These are phyloP conservation scores for Mechanitis messenoides DNA, from an alignment of 2,888 invertebrate species.

Conservation along the genomic window DNA sequence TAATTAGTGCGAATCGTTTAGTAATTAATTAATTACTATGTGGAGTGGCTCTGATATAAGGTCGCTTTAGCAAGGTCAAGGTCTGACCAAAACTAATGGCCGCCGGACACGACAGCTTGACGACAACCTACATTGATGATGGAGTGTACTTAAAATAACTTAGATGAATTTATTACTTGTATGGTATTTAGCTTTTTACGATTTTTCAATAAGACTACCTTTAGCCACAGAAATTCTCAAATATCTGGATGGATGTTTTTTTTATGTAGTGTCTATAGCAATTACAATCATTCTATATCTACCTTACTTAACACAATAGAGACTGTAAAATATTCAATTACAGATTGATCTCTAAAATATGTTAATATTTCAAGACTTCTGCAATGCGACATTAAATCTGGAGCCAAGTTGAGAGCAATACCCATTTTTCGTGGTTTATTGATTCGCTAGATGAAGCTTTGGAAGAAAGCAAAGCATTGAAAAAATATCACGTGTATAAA, in stretches of 20 bases:
- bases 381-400: not conserved
- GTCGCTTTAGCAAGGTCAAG: slow-evolving; percentile 29
- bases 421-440: not conserved
- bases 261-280: no score
- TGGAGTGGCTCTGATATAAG: slow-evolving; percentile 21
- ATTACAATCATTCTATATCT: no score
- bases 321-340: no score
- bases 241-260: no score
- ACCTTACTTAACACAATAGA: no score
- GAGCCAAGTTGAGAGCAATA: not conserved
- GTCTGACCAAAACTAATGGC: slow-evolving; percentile 18
- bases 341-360: not conserved
- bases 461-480: no score
- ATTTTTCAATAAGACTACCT: no score
- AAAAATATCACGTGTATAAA: no score
- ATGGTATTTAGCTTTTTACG: not conserved
- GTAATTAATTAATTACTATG: slow-evolving; percentile 20
- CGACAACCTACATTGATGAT: slow-evolving; percentile 13
- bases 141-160: slow-evolving; percentile 10
- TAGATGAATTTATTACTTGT: slow-evolving; percentile 5
- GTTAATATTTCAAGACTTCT: not conserved
- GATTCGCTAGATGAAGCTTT: not conserved
- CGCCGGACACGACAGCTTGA: slow-evolving; percentile 21
- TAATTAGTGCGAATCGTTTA: slow-evolving; percentile 32
- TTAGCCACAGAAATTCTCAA: no score